phyloP scores from a whole-genome alignment of 1,140 invertebrate species.

The Aphaenogaster rudis region DNA sequence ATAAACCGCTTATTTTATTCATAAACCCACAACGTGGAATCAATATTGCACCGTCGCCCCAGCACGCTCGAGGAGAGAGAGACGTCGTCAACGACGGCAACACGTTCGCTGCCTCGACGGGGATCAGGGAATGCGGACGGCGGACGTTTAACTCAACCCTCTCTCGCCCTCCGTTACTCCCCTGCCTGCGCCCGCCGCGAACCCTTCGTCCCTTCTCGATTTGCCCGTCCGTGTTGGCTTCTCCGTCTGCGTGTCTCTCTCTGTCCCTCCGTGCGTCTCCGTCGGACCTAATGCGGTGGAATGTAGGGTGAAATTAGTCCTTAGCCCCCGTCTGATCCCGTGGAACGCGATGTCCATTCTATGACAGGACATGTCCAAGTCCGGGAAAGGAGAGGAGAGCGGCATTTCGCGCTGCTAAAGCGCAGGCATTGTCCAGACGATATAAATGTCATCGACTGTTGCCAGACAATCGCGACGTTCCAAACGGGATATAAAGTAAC shows the following conservation, averaged over 20 bases:
- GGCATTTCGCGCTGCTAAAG: slow-evolving; percentile 65
- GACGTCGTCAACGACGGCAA: slow-evolving; percentile 64
- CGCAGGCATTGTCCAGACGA: slow-evolving; percentile 59
- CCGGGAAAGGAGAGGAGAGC: neutral
- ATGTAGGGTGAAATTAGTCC: slow-evolving; percentile 77
- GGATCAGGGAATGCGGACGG: slow-evolving; percentile 74
- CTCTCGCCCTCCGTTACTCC: slow-evolving; percentile 8
- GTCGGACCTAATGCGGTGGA: slow-evolving; percentile 72
- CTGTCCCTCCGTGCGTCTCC: slow-evolving; percentile 7
- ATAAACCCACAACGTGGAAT: slow-evolving; percentile 78
- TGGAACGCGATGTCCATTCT: slow-evolving; percentile 72
- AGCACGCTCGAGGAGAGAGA: slow-evolving; percentile 51
- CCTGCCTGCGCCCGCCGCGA: neutral
- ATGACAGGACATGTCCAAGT: slow-evolving; percentile 62
- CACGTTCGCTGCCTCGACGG: slow-evolving; percentile 62
- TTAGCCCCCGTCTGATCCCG: slow-evolving; percentile 69
- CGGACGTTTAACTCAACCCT: slow-evolving; percentile 71
- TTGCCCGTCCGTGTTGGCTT: slow-evolving; percentile 24
- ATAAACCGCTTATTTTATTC: slow-evolving; percentile 81
- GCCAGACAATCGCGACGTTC: slow-evolving; percentile 32
- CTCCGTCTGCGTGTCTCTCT: neutral
- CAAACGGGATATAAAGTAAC: slow-evolving; percentile 44
- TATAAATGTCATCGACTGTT: slow-evolving; percentile 69
- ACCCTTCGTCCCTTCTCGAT: slow-evolving; percentile 18
- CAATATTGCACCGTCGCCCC: slow-evolving; percentile 74